Evolutionary conservation across 2,113 vertebrate species (phyloP), one percentile per base, ranked within the genome.

Genomic region (Tonatia bakeri): DNA sequence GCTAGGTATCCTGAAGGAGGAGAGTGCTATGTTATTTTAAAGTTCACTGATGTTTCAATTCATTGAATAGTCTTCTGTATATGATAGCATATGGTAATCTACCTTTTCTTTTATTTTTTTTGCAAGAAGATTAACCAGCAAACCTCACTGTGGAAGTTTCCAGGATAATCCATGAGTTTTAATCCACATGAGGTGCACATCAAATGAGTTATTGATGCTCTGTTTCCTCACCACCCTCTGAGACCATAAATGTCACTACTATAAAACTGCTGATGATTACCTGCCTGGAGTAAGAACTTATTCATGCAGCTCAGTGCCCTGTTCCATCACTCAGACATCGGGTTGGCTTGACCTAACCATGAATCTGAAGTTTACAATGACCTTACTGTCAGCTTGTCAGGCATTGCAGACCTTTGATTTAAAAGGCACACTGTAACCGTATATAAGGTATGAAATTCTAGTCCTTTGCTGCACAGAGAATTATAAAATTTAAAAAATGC

Each of bases 311-410:
- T 45, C 19, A 65, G 40, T 87, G 45, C 52, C 28, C 81, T 81
- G 31, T 85, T 86, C 47, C n/a, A 56, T 94, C 70, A 89, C 38
- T 92, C 38, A 87, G 43, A 81, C 36, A 67, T 52, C 36, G 86
- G 87, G 47, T 91, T 94, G 36, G 5, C 79, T 95, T 93, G 92
- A 96, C 95, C 64, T 92, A 84, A 64, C 64, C n/a, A n/a, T 80
- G 88, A 84, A 84, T 96, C 84, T 94, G 52, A 90, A 79, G 72
- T 95, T 90, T 94, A 83, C 28, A 84, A 56, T 80, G 90, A 96
- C 81, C 91, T 94, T 77, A 84, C 69, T 83, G 64, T 86, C 73
- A 93, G 75, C 61, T 33, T 91, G 47, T 96, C 70, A 90, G 64
- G 56, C 17, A 52, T 75, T 75, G 69, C 69, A 90, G 76, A 43